Base-by-base conservation (phyloP, 2,113 vertebrate species). In the Phrynosoma platyrhinos region DNA sequence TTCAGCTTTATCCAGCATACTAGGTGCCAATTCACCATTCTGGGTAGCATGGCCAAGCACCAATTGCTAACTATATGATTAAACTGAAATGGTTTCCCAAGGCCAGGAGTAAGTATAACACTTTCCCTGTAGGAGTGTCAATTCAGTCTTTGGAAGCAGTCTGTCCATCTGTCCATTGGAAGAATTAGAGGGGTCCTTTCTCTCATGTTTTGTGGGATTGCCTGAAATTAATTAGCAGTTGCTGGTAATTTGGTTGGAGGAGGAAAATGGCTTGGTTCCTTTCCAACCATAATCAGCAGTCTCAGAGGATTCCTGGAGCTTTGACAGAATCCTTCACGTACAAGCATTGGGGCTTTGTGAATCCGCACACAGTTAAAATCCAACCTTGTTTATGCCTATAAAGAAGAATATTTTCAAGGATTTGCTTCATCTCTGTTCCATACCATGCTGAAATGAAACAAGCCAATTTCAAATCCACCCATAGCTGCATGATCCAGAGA, bases 231-330 rank as follows among this genome's bases (percentile, higher is more conserved):
- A 92, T 89, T 1, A 80, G 85, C 32, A 20, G 89, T 85, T 78
- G 91, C 75, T 88, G 92, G 52, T 0, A 0, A 79, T 88, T 89
- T 79, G 87, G 89, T 91, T 55, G 25, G 91, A 89, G 91, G 93
- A 95, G 95, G 91, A 5, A 20, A 75, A 90, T 84, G 58, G 81
- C 36, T 75, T 96, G 96, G 95, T 91, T 0, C 0, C 0, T 30
- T 0, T 92, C 96, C 96, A 95, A 78, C 90, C 86, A 53, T 87
- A 93, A n/a, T 58, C 90, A 94, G 95, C 90, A 94, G 94, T 91
- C 95, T 94, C 92, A 94, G 95, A 96, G 93, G 95, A 94, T 93
- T 92, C 83, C 95, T 97, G 97, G 97, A 94, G 21, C 84, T 3
- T 1, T 23, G 95, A 96, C 97, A 97, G 91, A 52, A 68, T 72